Evolutionary conservation across 2,888 invertebrate species (phyloP).

Genomic region (Pinctada fucata): DNA sequence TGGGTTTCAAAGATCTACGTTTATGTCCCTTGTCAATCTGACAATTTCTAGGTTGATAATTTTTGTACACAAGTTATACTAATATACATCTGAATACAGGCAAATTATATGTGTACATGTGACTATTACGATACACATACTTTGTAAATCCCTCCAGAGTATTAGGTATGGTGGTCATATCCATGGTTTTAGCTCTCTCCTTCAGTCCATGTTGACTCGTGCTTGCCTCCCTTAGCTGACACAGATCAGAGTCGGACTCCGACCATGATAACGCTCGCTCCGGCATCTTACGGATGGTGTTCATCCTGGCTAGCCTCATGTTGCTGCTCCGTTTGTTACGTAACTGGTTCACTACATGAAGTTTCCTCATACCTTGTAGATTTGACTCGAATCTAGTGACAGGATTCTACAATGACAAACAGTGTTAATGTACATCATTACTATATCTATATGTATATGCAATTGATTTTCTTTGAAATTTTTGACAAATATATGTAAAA

Average conservation of each 20-base stretch:
- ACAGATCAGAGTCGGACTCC: constrained; percentile 28
- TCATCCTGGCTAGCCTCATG: constrained; percentile 31
- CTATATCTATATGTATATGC: no score
- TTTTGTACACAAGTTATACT: no score
- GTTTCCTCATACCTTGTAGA: not conserved
- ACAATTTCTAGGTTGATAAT: no score
- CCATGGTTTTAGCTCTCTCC: constrained; percentile 18
- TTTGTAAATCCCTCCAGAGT: no score
- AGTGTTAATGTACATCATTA: not conserved
- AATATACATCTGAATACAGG: no score
- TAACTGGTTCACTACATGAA: constrained; percentile 25
- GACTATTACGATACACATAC: no score
- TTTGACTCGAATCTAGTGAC: constrained; percentile 23
- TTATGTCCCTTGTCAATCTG: no score
- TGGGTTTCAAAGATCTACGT: no score
- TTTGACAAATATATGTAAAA: no score
- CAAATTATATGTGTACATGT: no score
- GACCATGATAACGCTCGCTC: constrained; percentile 39
- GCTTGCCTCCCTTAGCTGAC: constrained; percentile 9
- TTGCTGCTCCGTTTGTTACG: constrained; percentile 30
- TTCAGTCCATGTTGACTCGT: not conserved
- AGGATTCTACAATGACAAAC: constrained; percentile 22
- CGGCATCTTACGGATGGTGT: constrained; percentile 34
- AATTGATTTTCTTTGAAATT: no score
- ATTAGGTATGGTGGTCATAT: no score